Percentiles rank a stretch among this genome's conserved stretches.
phyloP scores from a whole-genome alignment of 1,140 invertebrate genomes.

The Pissodes strobi region DNA sequence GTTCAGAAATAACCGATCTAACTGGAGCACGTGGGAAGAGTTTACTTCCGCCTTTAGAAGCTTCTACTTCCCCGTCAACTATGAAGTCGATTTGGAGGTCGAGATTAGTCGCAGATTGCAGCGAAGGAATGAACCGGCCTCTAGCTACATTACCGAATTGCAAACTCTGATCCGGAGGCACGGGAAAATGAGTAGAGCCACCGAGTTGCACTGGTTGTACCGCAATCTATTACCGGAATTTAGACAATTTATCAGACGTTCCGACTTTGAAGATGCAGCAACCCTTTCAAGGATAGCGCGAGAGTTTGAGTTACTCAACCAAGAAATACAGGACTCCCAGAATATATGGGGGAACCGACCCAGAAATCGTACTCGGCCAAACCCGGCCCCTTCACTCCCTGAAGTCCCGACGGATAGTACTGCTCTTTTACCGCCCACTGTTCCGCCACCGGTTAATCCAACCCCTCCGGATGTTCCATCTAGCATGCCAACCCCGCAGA shows the following conservation, averaged over 20 bases:
- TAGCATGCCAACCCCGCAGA: no score
- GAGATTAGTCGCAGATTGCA: constrained; percentile 6
- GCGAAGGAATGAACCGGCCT: background rate
- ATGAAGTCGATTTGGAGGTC: constrained; percentile 7
- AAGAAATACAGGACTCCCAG: no score
- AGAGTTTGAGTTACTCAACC: background rate
- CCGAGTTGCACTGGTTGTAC: constrained; percentile 16
- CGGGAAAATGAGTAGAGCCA: background rate
- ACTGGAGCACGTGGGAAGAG: constrained; percentile 6
- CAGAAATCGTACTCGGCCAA: no score
- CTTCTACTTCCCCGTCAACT: constrained; percentile 5
- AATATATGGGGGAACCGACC: no score
- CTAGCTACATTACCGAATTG: constrained; percentile 9
- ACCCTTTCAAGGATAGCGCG: no score
- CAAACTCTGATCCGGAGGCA: constrained; percentile 21
- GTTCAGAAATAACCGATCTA: constrained; percentile 11
- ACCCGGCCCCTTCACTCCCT: no score
- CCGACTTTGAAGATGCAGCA: background rate
- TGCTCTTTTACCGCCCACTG: no score
- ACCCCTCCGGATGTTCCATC: no score
- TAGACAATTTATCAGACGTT: constrained; percentile 5
- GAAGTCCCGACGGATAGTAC: no score
- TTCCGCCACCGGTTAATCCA: no score
- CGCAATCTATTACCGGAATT: constrained; percentile 24
- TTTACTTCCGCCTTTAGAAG: constrained; percentile 7